Base-by-base conservation (phyloP, 2,888 invertebrate genomes). In the Drosophila robusta region DNA sequence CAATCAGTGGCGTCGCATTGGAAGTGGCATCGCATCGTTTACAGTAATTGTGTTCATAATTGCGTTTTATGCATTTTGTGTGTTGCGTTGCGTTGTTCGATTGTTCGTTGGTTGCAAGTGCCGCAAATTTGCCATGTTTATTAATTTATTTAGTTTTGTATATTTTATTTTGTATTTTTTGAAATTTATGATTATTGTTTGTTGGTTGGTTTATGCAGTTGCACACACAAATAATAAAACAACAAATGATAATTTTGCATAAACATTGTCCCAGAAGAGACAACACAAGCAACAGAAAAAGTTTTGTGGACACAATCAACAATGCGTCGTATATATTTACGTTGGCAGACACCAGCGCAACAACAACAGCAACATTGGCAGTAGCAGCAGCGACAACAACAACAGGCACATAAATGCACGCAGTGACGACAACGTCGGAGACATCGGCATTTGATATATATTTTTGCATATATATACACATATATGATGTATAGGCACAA, bases 1-100 rank as follows among this genome's bases (percentile, higher is more conserved):
- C 80, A 87, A 73, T 82, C 73, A 79, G 71, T 78, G 81, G 87
- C 84, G 87, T 87, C 83, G 84, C 83, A 83, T 86, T 78, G 72
- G 72, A 82, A 81, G 68, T 76, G 77, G 75, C 76, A 85, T 82
- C 85, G 80, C 80, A 86, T 85, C 83, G 78, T 82, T 63, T 47
- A 60, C 47, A 65, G 32, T 58, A 51, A 60, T 42, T 56, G 32
- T 55, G 62, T 74, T 65, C 46, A 71, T 70, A 52, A 61, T 56
- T 69, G 64, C 66, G 63, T 60, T 70, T 61, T 61, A 46, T 72
- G 83, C 72, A 64, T 79, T 75, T 70, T 67, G 68, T 70, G 78
- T 58, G 68, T 67, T 73, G 67, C 44, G 76, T 81, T 86, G 76
- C 69, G 34, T 62, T 42, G 36, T 18, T 60, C 57, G 54, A 66